Base-by-base conservation (phyloP, 30 jellyfish, hydroid and myxozoan species). In the Pelagia noctiluca region DNA sequence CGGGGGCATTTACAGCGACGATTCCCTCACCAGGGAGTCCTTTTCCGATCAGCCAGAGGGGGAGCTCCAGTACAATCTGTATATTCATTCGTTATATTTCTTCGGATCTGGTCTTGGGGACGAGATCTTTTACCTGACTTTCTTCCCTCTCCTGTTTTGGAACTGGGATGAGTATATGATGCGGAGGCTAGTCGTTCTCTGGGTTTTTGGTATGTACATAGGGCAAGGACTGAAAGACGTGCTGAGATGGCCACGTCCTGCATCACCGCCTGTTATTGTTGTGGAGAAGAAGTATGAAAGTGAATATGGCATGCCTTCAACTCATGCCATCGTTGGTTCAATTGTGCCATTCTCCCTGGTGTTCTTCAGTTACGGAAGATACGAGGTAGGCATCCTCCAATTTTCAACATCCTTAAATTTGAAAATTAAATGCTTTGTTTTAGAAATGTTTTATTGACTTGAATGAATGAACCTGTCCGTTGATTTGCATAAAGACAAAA, bases 291-390 rank as follows among this genome's bases (percentile, higher is more conserved):
- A 63, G 35, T 93, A 93, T 72, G 97, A 87, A 83, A 82, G 93
- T 46, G 98, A 93, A 81, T 93, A 86, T 80, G 97, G 98, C 1
- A 93, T 93, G 98, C 98, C 98, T 34, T 93, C 98, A 2, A 93
- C 98, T 23, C 98, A 93, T 65, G 98, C 98, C 10, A 93, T 82
- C 19, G 97, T 93, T 29, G 98, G 97, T 2, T 65, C 90, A 25
- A 88, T 93, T 36, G 91, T 93, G 2, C 98, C 98, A 12, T 93
- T 93, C 78, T 74, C 95, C 0, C 64, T 93, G 83, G 97, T 93
- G 19, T 93, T 67, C 73, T 93, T 93, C 89, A 93, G 96, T 57
- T 87, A 86, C 71, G 98, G 96, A 4, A 76, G 98, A 52, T 93
- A 76, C 36, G 96, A 93, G 98, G 98, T 93, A 81, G n/a, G n/a